Percentiles rank a stretch among this genome's conserved stretches.
These are phyloP conservation scores for Ursus arctos DNA, from an alignment of 2,113 vertebrate species.

Conservation along the genomic window DNA sequence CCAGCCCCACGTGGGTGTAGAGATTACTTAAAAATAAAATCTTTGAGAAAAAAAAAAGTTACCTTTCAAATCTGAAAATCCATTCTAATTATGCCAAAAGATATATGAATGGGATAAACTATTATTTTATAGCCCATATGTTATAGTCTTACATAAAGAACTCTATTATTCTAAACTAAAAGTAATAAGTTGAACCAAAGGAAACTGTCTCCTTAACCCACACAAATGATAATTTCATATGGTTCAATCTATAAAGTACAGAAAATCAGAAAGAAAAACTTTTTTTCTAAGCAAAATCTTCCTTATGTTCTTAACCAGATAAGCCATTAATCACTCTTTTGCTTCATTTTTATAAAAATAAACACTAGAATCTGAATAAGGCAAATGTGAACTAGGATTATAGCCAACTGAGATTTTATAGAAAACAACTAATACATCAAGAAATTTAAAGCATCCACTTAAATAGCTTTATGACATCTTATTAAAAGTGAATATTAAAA, in stretches of 20 bases:
- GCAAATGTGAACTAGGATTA: slow-evolving; percentile 58
- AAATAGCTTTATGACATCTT: background rate
- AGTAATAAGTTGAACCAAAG: background rate
- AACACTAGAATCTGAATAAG: slow-evolving; percentile 44
- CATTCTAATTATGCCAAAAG: slow-evolving; percentile 51
- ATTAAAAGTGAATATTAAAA: slow-evolving; percentile 29
- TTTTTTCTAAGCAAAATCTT: background rate
- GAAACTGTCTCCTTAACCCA: background rate
- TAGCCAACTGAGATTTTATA: slow-evolving; percentile 22
- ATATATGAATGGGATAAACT: background rate
- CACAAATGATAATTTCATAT: background rate
- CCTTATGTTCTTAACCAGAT: slow-evolving; percentile 17
- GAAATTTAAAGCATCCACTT: background rate
- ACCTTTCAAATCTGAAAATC: slow-evolving; percentile 30
- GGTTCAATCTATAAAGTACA: slow-evolving; percentile 5
- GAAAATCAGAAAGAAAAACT: background rate
- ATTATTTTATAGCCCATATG: background rate
- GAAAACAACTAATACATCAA: slow-evolving; percentile 8
- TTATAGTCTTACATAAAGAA: background rate
- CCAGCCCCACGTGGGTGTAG: background rate
- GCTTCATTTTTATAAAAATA: slow-evolving; percentile 54
- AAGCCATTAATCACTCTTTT: slow-evolving; percentile 69
- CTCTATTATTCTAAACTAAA: slow-evolving; percentile 48
- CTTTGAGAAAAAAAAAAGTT: background rate
- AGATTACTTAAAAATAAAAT: background rate